Evolutionary conservation across 2,113 vertebrate genomes (phyloP), one percentile per base, ranked within the genome.

Genomic region (Elgaria multicarinata): DNA sequence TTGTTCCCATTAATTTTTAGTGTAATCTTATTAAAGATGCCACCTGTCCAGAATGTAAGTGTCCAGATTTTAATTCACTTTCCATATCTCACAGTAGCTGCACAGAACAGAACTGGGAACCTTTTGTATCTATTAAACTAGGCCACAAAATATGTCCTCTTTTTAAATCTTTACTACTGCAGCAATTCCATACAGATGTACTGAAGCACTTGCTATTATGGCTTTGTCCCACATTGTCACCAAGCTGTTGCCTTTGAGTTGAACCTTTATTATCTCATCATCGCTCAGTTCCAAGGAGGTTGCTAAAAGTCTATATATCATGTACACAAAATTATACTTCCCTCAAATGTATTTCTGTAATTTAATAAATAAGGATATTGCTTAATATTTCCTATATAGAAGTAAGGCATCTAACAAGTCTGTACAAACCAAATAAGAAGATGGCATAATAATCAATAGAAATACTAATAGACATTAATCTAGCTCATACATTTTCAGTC

Each of bases 1-100:
- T 96, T 95, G 92, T 94, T 95, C 93, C 88, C 91, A 95, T 94
- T 96, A 96, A 96, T 96, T 94, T 89, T 92, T 90, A 92, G 85
- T 91, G 83, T 96, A 96, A 95, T 95, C 91, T 92, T 93, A 94
- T 96, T 96, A 96, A 96, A 96, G 93, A 93, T 64, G 5, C 88
- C 94, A 95, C 94, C 92, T 95, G 95, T 95, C 91, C 94, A 93
- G 78, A 89, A 94, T 2, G 89, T 81, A 93, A 89, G 87, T 90
- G 81, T 91, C 94, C 93, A 95, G 83, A 72, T 93, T 95, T 95
- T 95, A 91, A 86, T 92, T 94, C 66, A 86, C 89, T 95, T 94
- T 58, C 91, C 71, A 14, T 87, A 95, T 93, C 46, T 93, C 89
- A 90, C 90, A 92, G 4, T 84, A 84, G 84, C 91, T 75, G 93